Base-by-base conservation (phyloP, 30 jellyfish, hydroid and myxozoan genomes). In the Euphysa ruthae region DNA sequence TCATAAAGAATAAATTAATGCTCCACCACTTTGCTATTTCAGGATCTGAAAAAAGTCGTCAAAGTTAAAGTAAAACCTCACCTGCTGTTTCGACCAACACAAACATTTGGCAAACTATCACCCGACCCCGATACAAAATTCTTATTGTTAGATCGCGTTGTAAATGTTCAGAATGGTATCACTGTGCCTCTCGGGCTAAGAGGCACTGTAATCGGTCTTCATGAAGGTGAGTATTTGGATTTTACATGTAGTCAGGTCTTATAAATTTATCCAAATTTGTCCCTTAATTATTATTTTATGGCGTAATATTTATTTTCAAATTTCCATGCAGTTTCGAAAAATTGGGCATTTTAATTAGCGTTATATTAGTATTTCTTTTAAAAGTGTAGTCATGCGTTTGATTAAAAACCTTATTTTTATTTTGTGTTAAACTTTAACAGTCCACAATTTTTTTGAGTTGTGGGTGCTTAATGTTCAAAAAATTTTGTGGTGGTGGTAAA, bases 111-210 rank as follows among this genome's bases (percentile, higher is more conserved):
- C 14, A 58, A 56, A 18, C 88, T 85, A 12, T 72, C 73, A 16
- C 94, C 96, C 0, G 96, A 85, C 60, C 96, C 96, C 3, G 19
- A 76, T 4, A 71, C 94, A 15, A 92, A 85, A 14, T 85, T 77
- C 58, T 54, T 70, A 49, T 63, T 85, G 32, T 66, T 85, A 33
- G 96, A 85, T 85, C 94, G 96, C 56, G 96, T 85, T 27, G 94
- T 85, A 18, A 85, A 78, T 52, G 82, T 85, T 3, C 32, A 84
- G 49, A 76, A 85, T 46, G 74, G 81, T 42, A 56, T 77, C 1
- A 70, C 93, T 13, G 96, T 85, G 3, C 96, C 96, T 1, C 42
- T 78, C 50, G 96, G 96, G 16, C 61, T 60, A 30, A 58, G 94
- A 12, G 96, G 96, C 18, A 78, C 96, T 1, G 55, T 85, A 6